Percentiles rank a stretch among this genome's conserved stretches.
Evolutionary conservation across 2,797 vertebrate genomes (phyloP).

Genomic region (Acanthopagrus latus): DNA sequence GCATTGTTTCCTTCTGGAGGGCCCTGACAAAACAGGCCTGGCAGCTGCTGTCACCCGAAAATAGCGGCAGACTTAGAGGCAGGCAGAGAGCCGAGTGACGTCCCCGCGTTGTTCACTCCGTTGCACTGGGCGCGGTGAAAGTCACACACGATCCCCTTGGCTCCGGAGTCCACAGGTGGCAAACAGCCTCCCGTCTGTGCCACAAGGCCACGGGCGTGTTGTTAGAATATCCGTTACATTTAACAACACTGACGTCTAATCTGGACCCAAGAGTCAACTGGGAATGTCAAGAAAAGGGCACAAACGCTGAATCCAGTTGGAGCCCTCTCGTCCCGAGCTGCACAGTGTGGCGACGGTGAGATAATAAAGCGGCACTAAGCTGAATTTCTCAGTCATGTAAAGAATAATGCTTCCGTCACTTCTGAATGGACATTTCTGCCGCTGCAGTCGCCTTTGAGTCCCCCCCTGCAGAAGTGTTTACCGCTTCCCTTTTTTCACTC

Average conservation of each 20-base stretch:
- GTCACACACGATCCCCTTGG: slow-evolving; percentile 65
- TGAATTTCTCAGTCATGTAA: slow-evolving; percentile 31
- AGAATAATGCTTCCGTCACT: slow-evolving; percentile 32
- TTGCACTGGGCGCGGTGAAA: slow-evolving; percentile 57
- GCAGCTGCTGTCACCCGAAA: slow-evolving; percentile 80
- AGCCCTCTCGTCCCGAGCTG: slow-evolving; percentile 12
- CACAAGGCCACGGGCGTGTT: slow-evolving; percentile 42
- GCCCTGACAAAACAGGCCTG: slow-evolving; percentile 64
- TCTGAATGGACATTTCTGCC: slow-evolving; percentile 36
- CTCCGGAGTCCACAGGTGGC: slow-evolving; percentile 76
- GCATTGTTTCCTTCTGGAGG: slow-evolving; percentile 61
- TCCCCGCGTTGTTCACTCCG: slow-evolving; percentile 54
- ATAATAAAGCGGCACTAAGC: slow-evolving; percentile 38
- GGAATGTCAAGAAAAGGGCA: slow-evolving; percentile 54
- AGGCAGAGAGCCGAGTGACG: slow-evolving; percentile 44
- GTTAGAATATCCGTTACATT: slow-evolving; percentile 52
- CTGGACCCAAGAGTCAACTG: slow-evolving; percentile 54
- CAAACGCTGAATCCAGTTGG: neutral
- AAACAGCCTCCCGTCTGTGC: slow-evolving; percentile 46
- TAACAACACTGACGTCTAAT: slow-evolving; percentile 32
- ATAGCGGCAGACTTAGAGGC: slow-evolving; percentile 66
- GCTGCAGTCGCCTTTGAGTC: slow-evolving; percentile 12
- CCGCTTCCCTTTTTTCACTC: slow-evolving; percentile 25
- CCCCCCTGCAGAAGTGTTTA: slow-evolving; percentile 39
- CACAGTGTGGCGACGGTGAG: slow-evolving; percentile 17